A percentile compares a stretch with the other conserved stretches of the same genome.
phyloP scores from a whole-genome alignment of 2,797 vertebrate genomes.

The Aulostomus chinensis region DNA sequence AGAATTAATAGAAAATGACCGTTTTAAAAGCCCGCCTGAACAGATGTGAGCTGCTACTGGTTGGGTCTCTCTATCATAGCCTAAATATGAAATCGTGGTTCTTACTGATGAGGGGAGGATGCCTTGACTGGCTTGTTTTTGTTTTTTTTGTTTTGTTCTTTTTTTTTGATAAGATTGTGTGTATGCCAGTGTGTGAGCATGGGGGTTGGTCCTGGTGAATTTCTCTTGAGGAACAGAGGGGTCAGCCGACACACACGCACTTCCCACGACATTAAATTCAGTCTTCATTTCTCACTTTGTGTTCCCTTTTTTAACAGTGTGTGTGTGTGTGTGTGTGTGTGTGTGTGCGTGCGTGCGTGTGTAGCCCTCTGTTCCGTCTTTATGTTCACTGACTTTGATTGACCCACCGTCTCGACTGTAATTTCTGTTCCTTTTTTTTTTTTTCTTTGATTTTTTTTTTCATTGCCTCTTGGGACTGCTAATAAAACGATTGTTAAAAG shows the following conservation, averaged over 20 bases:
- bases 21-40: slow-evolving; percentile 72
- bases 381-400: slow-evolving; percentile 45
- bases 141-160: too few relatives aligned
- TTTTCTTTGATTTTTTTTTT: slow-evolving; percentile 39
- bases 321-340: slow-evolving; percentile 33
- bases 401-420: slow-evolving; percentile 56
- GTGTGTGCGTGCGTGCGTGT: slow-evolving; percentile 36
- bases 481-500: slow-evolving; percentile 78
- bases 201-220: slow-evolving; percentile 74
- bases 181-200: background rate
- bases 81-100: slow-evolving; percentile 37
- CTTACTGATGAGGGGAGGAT: slow-evolving; percentile 31
- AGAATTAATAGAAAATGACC: slow-evolving; percentile 74
- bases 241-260: slow-evolving; percentile 54
- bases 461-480: slow-evolving; percentile 78
- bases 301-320: slow-evolving; percentile 43
- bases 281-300: slow-evolving; percentile 47
- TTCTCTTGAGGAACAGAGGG: slow-evolving; percentile 79
- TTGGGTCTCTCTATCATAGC: slow-evolving; percentile 47
- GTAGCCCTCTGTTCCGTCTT: slow-evolving; percentile 65
- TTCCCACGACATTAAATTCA: slow-evolving; percentile 20
- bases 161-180: slow-evolving; percentile 32
- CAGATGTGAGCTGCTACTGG: slow-evolving; percentile 58
- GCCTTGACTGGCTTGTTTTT: slow-evolving; percentile 21
- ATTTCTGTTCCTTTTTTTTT: slow-evolving; percentile 46